phyloP scores from a whole-genome alignment of 2,797 vertebrate genomes.

The Pyrocephalus nanus region DNA sequence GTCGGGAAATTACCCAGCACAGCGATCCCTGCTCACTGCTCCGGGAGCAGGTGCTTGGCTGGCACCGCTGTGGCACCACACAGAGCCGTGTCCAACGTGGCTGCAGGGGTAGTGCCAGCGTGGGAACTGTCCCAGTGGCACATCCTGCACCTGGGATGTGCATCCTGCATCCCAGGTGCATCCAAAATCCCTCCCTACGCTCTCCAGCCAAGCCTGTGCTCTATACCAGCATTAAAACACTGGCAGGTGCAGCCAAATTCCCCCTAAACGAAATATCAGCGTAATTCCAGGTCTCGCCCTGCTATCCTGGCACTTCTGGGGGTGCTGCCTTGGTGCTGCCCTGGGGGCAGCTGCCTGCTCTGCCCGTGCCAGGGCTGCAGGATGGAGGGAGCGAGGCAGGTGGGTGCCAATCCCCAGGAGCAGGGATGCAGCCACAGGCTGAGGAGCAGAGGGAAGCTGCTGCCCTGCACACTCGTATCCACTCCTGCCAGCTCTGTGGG shows the following conservation, averaged over 20 bases:
- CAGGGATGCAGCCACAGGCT: background rate
- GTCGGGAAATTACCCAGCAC: background rate
- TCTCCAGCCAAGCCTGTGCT: accelerated
- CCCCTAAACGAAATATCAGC: background rate
- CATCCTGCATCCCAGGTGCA: accelerated
- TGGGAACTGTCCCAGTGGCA: background rate
- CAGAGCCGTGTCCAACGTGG: accelerated
- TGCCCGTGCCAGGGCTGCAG: background rate
- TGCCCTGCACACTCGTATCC: accelerated
- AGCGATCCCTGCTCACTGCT: background rate
- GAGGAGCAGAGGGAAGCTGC: background rate
- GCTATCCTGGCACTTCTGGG: background rate
- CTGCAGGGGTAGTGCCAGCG: accelerated
- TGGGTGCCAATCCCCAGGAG: background rate
- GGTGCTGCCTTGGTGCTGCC: background rate
- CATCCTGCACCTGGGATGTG: background rate
- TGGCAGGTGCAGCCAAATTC: background rate
- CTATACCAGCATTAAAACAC: background rate
- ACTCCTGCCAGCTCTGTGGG: accelerated
- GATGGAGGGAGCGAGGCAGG: background rate
- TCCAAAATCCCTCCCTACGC: accelerated
- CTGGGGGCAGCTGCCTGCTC: background rate
- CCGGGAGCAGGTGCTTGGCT: background rate
- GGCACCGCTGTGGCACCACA: accelerated
- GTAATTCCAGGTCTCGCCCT: background rate